Evolutionary conservation across 92 coral and sea anemone species (phyloP).

Genomic region (Heteractis magnifica): DNA sequence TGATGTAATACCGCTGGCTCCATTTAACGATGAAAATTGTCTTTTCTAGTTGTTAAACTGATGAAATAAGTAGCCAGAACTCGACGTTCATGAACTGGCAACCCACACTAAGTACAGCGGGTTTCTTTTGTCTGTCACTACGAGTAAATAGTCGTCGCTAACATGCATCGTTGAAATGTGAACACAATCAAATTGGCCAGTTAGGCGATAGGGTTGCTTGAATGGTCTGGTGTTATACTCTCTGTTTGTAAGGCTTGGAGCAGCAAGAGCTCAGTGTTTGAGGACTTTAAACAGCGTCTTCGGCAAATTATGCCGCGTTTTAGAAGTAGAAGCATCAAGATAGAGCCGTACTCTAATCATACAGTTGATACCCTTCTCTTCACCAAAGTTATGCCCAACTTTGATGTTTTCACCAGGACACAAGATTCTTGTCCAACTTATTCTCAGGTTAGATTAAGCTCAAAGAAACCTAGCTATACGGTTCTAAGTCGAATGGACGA

Average conservation of each 20-base stretch:
- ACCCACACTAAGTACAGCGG: neutral
- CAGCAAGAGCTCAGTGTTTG: neutral
- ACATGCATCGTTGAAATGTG: too few relatives aligned
- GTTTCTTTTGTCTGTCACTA: neutral
- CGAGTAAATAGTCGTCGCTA: neutral
- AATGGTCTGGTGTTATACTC: neutral
- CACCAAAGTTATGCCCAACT: conserved; percentile 2
- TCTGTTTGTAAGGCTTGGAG: too few relatives aligned
- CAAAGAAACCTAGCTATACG: neutral
- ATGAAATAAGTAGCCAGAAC: neutral
- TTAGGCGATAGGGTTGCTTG: neutral
- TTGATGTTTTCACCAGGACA: neutral
- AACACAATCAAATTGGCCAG: too few relatives aligned
- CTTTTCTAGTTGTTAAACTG: neutral
- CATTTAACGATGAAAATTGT: neutral
- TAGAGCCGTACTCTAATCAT: conserved; percentile 10
- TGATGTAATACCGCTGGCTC: neutral
- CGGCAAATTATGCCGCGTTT: conserved; percentile 18
- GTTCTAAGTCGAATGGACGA: conserved; percentile 41
- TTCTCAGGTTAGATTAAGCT: neutral
- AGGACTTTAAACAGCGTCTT: neutral
- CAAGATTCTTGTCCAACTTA: neutral
- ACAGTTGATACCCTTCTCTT: neutral
- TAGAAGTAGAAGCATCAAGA: conserved; percentile 16
- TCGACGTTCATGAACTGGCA: neutral